These are phyloP conservation scores for Morpho deidamia DNA, from an alignment of 2,888 invertebrate species.

Conservation along the genomic window DNA sequence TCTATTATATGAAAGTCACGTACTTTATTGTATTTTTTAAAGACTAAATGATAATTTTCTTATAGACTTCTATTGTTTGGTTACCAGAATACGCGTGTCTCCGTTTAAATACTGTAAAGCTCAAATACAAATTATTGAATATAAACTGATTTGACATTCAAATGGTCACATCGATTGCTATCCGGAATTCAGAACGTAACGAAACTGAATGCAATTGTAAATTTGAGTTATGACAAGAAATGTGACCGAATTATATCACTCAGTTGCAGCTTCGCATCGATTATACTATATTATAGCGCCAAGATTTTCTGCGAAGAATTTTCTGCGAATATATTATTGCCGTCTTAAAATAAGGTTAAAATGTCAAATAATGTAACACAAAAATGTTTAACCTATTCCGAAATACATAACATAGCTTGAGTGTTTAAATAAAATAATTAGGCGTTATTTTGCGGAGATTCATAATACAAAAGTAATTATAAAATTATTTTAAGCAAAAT, in stretches of 20 bases:
- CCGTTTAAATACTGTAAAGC: neutral
- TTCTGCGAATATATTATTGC: neutral
- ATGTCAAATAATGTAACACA: neutral
- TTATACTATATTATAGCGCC: neutral
- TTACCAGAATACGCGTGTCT: neutral
- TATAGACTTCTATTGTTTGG: neutral
- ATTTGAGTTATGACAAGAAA: conserved; percentile 19
- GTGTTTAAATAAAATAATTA: too few species aligned
- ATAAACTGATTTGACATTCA: conserved; percentile 8
- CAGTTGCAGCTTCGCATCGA: neutral
- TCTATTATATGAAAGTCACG: conserved; percentile 6
- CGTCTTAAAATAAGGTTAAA: too few species aligned
- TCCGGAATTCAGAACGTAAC: conserved; percentile 2
- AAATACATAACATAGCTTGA: too few species aligned
- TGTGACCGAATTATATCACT: conserved; percentile 22
- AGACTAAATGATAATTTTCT: neutral
- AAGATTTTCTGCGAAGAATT: neutral
- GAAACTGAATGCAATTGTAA: neutral
- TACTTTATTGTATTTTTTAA: conserved; percentile 1
- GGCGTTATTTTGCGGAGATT: too few species aligned
- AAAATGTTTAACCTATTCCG: too few species aligned
- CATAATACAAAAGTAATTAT: too few species aligned
- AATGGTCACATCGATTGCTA: conserved; percentile 4
- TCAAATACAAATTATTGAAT: neutral
- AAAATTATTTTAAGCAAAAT: too few species aligned